phyloP scores from a whole-genome alignment of 2,797 vertebrate genomes.

The Mergus octosetaceus region DNA sequence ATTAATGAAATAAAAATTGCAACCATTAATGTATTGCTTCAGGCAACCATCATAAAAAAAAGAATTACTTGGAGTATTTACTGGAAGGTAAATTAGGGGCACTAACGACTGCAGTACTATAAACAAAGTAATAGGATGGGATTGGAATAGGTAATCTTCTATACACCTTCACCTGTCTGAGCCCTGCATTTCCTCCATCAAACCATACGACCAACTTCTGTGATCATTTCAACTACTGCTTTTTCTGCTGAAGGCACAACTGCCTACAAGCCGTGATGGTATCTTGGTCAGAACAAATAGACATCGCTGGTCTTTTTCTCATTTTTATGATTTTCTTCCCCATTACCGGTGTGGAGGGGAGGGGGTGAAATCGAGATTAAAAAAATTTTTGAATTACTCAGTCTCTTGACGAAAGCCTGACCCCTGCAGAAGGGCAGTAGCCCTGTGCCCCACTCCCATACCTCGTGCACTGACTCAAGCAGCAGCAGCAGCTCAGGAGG shows the following conservation, averaged over 20 bases:
- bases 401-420: neutral
- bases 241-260: neutral
- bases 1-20: conserved; percentile 47
- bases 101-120: neutral
- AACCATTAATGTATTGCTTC: conserved; percentile 29
- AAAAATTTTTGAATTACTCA: no score
- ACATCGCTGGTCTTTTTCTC: neutral
- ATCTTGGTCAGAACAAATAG: neutral
- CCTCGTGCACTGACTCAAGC: neutral
- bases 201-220: neutral
- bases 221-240: neutral
- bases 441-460: rapidly evolving
- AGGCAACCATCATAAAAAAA: neutral
- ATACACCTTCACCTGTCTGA: neutral
- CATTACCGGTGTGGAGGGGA: no score
- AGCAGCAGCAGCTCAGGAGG: neutral
- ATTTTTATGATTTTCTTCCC: neutral
- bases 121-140: no score
- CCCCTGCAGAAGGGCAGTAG: no score
- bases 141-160: neutral
- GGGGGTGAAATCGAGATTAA: no score
- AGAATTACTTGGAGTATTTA: neutral
- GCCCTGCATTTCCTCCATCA: neutral
- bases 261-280: neutral
- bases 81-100: conserved; percentile 16